phyloP scores from a whole-genome alignment of 2,888 invertebrate genomes.

The Onchidella celtica region DNA sequence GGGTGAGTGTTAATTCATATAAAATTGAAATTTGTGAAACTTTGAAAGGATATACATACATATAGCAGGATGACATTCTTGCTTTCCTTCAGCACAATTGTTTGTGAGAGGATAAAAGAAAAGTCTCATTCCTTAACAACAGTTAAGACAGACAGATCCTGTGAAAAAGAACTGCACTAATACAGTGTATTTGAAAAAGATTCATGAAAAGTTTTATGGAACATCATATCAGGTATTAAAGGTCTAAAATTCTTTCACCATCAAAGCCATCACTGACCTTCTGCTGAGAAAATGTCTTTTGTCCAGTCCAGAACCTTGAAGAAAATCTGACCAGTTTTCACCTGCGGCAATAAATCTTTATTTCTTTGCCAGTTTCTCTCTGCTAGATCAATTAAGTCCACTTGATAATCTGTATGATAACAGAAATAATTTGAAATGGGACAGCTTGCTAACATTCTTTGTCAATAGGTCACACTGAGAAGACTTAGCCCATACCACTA shows the following conservation, averaged over 20 bases:
- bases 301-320: constrained; percentile 35
- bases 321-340: not conserved
- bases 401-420: constrained; percentile 28
- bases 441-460: too few species aligned
- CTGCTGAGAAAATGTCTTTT: not conserved
- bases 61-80: constrained; percentile 41
- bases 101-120: too few species aligned
- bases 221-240: not conserved
- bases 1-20: too few species aligned
- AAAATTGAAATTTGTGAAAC: too few species aligned
- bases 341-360: constrained; percentile 14
- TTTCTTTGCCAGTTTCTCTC: constrained; percentile 38
- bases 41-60: too few species aligned
- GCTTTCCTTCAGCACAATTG: too few species aligned
- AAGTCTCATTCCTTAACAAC: too few species aligned
- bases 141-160: too few species aligned
- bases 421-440: not conserved
- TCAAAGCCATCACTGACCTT: constrained; percentile 3
- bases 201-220: not conserved
- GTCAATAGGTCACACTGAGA: too few species aligned
- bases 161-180: too few species aligned
- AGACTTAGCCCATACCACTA: too few species aligned
- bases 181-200: not conserved
- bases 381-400: constrained; percentile 30
- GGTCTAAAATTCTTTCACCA: not conserved